Conservation (phyloP, 2,113 vertebrate species). For the Cervus canadensis region DNA sequence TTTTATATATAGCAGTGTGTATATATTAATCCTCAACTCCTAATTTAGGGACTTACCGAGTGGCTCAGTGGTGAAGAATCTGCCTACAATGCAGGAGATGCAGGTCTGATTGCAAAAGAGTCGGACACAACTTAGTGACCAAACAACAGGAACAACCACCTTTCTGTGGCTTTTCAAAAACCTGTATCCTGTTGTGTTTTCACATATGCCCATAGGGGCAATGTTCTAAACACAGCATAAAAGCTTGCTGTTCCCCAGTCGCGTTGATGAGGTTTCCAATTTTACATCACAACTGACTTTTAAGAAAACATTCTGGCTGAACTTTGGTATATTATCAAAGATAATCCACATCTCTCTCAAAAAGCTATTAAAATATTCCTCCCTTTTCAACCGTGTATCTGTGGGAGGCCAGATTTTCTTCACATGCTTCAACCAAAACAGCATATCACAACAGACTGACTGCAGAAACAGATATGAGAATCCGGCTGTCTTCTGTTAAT, state of each 20-base stretch:
- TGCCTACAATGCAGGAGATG: not conserved
- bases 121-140: fast-evolving
- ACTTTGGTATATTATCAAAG: not conserved
- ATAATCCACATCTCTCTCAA: not conserved
- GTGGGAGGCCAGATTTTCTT: not conserved
- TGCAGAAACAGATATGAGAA: not conserved
- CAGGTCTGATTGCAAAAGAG: not conserved
- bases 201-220: not conserved
- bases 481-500: not conserved
- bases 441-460: not conserved
- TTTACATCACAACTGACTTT: not conserved
- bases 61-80: not conserved
- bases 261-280: not conserved
- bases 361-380: not conserved
- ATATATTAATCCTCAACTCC: not conserved
- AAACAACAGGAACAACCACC: not conserved
- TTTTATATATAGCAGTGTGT: too few species aligned
- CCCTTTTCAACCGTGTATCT: not conserved
- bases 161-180: not conserved
- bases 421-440: not conserved
- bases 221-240: not conserved
- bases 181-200: not conserved
- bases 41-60: not conserved
- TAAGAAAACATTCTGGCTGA: not conserved
- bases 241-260: not conserved